Evolutionary conservation across 2,888 invertebrate species (phyloP), one percentile per base, ranked within the genome.

Genomic region (Drosophila pegasa): DNA sequence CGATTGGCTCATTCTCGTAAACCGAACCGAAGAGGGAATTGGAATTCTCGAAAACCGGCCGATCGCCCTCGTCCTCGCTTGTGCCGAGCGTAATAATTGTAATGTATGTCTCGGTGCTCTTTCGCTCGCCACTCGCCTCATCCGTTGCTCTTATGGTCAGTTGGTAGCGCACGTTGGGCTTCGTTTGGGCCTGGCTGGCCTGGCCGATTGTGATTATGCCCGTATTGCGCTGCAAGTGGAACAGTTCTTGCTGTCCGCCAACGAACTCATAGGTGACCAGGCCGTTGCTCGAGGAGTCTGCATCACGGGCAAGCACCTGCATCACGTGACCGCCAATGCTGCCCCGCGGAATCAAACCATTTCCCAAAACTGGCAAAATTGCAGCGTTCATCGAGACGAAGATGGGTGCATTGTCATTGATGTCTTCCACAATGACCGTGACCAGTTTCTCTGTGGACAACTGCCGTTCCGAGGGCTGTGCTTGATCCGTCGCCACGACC

Each of bases 361-460:
- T 47, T 27, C 56, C 52, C 0, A 48, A 43, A 41, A 64, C 62
- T 51, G 95, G 95, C 45, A 98, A 93, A n/a, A 97, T 94, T 0
- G 97, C 97, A 0, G 98, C 96, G 85, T 97, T 97, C 97, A 98
- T 97, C 48, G 97, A 97, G 2, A 97, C 96, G 90, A 98, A 98
- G 20, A 96, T 93, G 0, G 98, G 98, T 7, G 97, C 96, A 91
- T 98, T 98, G 91, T 98, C 98, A 91, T 98, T 98, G 67, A 98
- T 95, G 91, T 98, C 98, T 91, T 97, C 97, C 7, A 98, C 97
- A 69, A 97, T 97, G 37, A 98, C 97, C 6, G 97, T 97, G 2
- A 98, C 97, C 64, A 97, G 93, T 92, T 98, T 98, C 90, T 98
- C 98, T 0, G 98, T 97, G 3, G 97, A 97, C 41, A 97, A 93